Evolutionary conservation across 2,113 vertebrate genomes (phyloP).

Genomic region (Bufo gargarizans): DNA sequence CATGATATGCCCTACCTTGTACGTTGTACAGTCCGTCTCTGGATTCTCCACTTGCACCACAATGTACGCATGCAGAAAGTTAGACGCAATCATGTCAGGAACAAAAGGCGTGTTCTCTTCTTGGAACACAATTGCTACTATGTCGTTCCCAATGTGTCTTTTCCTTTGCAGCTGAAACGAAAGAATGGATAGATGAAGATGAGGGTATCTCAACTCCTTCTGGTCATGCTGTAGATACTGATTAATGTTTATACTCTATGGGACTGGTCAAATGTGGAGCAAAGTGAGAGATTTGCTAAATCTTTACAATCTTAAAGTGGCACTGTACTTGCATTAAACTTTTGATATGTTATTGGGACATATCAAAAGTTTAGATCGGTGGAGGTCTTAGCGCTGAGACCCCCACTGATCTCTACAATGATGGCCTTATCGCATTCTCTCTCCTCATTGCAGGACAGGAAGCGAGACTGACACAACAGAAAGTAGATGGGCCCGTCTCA

Average conservation of each 20-base stretch:
- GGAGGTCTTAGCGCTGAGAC: no score
- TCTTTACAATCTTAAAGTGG: background rate
- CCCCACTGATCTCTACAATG: no score
- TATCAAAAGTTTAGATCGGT: no score
- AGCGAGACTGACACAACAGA: no score
- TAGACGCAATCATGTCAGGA: conserved; percentile 95
- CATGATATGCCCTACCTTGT: conserved; percentile 79
- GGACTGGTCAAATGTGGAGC: background rate
- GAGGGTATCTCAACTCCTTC: background rate
- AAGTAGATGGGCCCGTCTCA: no score
- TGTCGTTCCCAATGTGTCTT: conserved; percentile 95
- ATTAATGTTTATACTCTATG: background rate
- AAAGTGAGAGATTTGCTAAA: background rate
- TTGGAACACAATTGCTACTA: conserved; percentile 92
- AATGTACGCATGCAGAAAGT: conserved; percentile 93
- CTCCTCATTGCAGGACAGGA: no score
- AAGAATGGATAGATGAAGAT: background rate
- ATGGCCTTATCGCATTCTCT: no score
- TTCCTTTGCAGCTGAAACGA: conserved; percentile 87
- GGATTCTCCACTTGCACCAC: conserved; percentile 85
- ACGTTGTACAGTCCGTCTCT: conserved; percentile 68
- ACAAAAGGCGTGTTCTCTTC: conserved; percentile 93
- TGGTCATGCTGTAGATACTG: background rate
- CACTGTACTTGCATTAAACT: no score
- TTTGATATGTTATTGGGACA: no score